Base-by-base conservation (phyloP, 2,113 vertebrate genomes). In the Osmerus mordax region DNA sequence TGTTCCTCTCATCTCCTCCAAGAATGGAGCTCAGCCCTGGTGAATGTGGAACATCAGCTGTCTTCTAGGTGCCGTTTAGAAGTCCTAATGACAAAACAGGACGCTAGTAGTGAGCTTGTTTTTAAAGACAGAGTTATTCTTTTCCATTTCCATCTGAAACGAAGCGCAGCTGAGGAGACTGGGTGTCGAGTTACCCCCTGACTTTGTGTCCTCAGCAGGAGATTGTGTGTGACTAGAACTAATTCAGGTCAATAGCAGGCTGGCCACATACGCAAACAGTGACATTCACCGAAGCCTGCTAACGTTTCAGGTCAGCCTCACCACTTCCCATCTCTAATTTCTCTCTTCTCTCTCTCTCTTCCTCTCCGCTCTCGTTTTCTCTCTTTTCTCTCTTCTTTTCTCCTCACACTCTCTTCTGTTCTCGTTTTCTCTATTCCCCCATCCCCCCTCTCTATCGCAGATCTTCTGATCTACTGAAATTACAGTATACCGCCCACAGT, bases 241-340 rank as follows among this genome's bases (percentile, higher is more conserved):
- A 7, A 36, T 36, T 36, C 32, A 28, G 25, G 25, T 28, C 32
- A 36, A 36, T 28, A 36, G 32, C 32, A 36, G 32, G 32, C 32
- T 36, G 32, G 32, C 32, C 32, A 36, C 32, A 7, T 36, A 36
- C 5, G 1, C 32, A 36, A 36, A 6, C 32, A 7, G 65, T 79
- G 69, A 69, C 77, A 80, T 82, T 78, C 71, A 81, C 63, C 18
- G 25, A 4, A 67, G 56, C 19, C 21, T 28, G 70, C 65, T 66
- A 68, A 67, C 70, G 77, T 65, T 56, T 73, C 32, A 75, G 62
- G 78, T 67, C 72, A 62, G 4, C 63, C 70, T 70, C 65, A 77
- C 77, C 60, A 63, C 65, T 58, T 69, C 65, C 74, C 21, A 9
- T 3, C 21, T 12, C 56, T 59, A 18, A 59, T 36, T 52, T 28